Evolutionary conservation across 2,888 invertebrate species (phyloP).

Genomic region (Caenorhabditis doughertyi): DNA sequence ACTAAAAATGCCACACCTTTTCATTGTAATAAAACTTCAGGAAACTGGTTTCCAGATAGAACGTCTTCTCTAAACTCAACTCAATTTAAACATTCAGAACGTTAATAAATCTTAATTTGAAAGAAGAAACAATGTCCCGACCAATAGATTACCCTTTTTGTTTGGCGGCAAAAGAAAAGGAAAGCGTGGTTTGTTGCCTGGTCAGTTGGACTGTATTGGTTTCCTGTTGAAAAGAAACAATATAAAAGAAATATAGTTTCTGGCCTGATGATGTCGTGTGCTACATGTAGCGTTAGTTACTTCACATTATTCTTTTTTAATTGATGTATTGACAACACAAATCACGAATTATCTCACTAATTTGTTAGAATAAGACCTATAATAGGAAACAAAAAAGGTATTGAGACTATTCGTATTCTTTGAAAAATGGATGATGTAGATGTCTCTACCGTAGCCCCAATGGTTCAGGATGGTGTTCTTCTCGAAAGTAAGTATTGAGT

Average conservation of each 20-base stretch:
- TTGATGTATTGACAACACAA: slow-evolving; percentile 24
- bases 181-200: slow-evolving; percentile 11
- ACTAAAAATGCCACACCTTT: background rate
- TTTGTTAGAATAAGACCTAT: slow-evolving; percentile 22
- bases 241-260: slow-evolving; percentile 12
- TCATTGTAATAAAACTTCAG: background rate
- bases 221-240: slow-evolving; percentile 4
- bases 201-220: slow-evolving; percentile 2
- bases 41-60: no score
- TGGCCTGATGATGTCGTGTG: slow-evolving; percentile 14
- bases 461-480: slow-evolving; percentile 24
- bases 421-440: slow-evolving; percentile 14
- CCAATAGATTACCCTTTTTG: background rate
- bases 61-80: no score
- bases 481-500: slow-evolving; percentile 23
- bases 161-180: background rate
- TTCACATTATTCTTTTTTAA: slow-evolving; percentile 18
- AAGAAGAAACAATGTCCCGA: background rate
- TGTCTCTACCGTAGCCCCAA: background rate
- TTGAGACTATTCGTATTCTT: background rate
- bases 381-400: slow-evolving; percentile 1
- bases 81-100: background rate
- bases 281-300: slow-evolving; percentile 15
- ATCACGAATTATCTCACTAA: slow-evolving; percentile 31
- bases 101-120: background rate